Conservation (phyloP, 2,888 invertebrate species). For the Hybos culiciformis region DNA sequence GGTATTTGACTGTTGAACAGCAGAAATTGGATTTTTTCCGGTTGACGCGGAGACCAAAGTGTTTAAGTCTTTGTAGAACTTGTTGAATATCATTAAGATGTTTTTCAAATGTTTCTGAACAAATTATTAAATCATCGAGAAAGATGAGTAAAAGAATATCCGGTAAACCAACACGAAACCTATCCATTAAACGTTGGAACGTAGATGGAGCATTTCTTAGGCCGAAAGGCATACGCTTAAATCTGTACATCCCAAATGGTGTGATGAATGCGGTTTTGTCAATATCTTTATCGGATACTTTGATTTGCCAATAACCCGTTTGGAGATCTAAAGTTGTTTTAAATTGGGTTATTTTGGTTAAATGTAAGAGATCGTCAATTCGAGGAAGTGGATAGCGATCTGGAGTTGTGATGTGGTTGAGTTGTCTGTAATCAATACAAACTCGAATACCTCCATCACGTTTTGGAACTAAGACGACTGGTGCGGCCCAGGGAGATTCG, state of each 20-base stretch:
- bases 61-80: slow-evolving; percentile 17
- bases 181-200: slow-evolving; percentile 11
- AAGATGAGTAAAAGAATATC: slow-evolving; percentile 13
- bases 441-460: slow-evolving; percentile 16
- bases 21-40: no score
- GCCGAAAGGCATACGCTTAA: slow-evolving; percentile 23
- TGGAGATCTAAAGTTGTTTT: slow-evolving; percentile 15
- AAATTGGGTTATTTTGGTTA: slow-evolving; percentile 3
- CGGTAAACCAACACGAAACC: slow-evolving; percentile 3
- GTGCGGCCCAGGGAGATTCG: slow-evolving; percentile 6
- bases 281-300: slow-evolving; percentile 6
- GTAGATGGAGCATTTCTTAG: slow-evolving; percentile 21
- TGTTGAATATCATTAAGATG: slow-evolving; percentile 18
- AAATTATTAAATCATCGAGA: slow-evolving; percentile 19
- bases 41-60: slow-evolving; percentile 13
- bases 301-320: slow-evolving; percentile 7
- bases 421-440: slow-evolving; percentile 4
- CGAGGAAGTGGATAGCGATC: slow-evolving; percentile 5
- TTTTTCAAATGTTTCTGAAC: slow-evolving; percentile 15
- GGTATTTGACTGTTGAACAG: slow-evolving; percentile 3
- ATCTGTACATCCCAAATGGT: slow-evolving; percentile 21
- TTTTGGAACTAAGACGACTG: slow-evolving; percentile 15
- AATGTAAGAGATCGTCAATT: background rate
- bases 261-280: slow-evolving; percentile 23
- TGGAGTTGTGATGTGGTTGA: slow-evolving; percentile 8